Evolutionary conservation across 2,113 vertebrate species (phyloP).

Genomic region (Sterrhoptilus dennistouni): DNA sequence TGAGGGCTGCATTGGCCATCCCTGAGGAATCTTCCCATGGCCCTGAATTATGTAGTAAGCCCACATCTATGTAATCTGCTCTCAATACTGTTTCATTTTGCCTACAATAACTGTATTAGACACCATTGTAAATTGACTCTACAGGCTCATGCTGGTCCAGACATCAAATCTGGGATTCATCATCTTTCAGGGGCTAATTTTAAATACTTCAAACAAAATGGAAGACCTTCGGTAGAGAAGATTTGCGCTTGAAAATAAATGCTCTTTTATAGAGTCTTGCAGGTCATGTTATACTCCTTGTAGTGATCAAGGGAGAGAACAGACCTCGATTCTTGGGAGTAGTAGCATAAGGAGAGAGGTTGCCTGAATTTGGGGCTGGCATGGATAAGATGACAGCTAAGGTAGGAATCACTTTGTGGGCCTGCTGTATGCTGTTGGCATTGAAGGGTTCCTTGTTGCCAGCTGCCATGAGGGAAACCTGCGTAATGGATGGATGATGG

Average conservation of each 20-base stretch:
- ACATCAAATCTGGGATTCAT: not conserved
- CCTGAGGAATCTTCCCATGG: not conserved
- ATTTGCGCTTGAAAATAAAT: not conserved
- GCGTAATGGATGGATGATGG: not conserved
- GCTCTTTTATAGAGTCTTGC: not conserved
- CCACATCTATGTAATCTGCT: not conserved
- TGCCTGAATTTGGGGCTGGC: not conserved
- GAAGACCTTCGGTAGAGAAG: not conserved
- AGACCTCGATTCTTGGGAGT: not conserved
- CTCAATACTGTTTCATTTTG: not conserved
- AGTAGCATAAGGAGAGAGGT: not conserved
- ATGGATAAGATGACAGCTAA: not conserved
- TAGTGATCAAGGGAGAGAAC: not conserved
- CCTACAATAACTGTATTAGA: not conserved
- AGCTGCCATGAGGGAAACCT: not conserved
- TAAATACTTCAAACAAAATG: not conserved
- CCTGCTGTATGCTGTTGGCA: not conserved
- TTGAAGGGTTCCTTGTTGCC: not conserved
- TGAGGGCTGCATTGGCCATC: not conserved
- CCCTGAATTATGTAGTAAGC: not conserved
- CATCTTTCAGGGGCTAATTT: not conserved
- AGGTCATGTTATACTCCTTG: not conserved
- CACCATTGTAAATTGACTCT: not conserved
- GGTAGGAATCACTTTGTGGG: not conserved
- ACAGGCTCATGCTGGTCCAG: not conserved